Percentiles rank a stretch among this genome's conserved stretches.
These are phyloP conservation scores for Notoglanidium macrostoma DNA, from an alignment of 2,797 vertebrate species.

Conservation along the genomic window DNA sequence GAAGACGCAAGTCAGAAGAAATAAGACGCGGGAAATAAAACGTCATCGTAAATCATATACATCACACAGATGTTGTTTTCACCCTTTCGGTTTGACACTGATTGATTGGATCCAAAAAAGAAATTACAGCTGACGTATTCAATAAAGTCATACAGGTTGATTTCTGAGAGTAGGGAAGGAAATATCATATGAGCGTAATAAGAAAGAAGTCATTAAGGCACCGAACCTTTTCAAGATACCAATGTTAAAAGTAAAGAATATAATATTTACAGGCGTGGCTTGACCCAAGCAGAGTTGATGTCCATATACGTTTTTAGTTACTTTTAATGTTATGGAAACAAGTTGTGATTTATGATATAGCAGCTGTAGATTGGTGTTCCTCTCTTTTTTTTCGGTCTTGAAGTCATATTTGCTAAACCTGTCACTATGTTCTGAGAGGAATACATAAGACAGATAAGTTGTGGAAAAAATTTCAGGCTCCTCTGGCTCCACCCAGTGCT, in stretches of 20 bases:
- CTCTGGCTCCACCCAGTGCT: too few species aligned
- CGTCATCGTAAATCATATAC: background rate
- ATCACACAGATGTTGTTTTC: constrained; percentile 24
- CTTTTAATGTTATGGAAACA: too few species aligned
- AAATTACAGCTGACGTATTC: constrained; percentile 71
- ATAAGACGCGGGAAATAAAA: background rate
- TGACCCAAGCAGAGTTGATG: background rate
- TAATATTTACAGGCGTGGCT: background rate
- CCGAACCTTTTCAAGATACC: background rate
- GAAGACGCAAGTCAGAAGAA: background rate
- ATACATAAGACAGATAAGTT: too few species aligned
- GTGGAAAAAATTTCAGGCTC: too few species aligned
- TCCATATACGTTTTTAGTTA: background rate
- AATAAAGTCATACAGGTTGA: constrained; percentile 71
- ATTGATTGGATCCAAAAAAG: constrained; percentile 63
- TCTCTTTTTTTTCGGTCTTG: too few species aligned
- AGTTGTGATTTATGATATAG: too few species aligned
- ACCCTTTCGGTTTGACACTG: constrained; percentile 56
- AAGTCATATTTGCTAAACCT: too few species aligned
- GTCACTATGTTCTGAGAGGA: too few species aligned
- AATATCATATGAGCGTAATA: background rate
- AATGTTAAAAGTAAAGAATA: background rate
- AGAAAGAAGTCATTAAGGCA: background rate
- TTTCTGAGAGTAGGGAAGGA: constrained; percentile 47
- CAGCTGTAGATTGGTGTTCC: too few species aligned